A percentile compares a stretch with the other conserved stretches of the same genome.
Evolutionary conservation across 2,113 vertebrate species (phyloP).

Genomic region (Marmota flaviventris): DNA sequence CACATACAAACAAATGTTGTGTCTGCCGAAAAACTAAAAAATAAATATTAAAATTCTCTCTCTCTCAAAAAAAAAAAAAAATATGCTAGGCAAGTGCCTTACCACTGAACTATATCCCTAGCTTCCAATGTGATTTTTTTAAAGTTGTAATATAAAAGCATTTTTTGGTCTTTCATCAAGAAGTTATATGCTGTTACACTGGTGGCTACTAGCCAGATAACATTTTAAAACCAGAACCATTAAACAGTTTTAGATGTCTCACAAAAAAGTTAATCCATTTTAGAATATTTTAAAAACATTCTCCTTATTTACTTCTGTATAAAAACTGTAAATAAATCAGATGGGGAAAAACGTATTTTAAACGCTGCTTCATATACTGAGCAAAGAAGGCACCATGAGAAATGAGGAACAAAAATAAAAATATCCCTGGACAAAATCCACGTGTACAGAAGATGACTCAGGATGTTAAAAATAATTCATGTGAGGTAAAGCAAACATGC

Average conservation of each 20-base stretch:
- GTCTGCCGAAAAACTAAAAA: too few species aligned
- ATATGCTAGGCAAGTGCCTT: background rate
- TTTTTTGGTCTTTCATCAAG: background rate
- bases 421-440: slow-evolving; percentile 72
- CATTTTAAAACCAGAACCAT: background rate
- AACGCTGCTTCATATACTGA: slow-evolving; percentile 44
- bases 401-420: slow-evolving; percentile 75
- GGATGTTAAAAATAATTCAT: slow-evolving; percentile 76
- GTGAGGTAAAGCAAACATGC: slow-evolving; percentile 48
- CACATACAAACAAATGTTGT: too few species aligned
- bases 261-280: slow-evolving; percentile 48
- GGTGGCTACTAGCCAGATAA: background rate
- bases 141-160: background rate
- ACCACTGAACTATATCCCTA: background rate
- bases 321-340: slow-evolving; percentile 48
- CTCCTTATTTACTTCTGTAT: slow-evolving; percentile 43
- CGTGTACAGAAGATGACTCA: slow-evolving; percentile 54
- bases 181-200: background rate
- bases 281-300: slow-evolving; percentile 58
- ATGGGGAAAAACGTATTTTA: slow-evolving; percentile 50
- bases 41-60: too few species aligned
- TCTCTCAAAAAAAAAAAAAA: too few species aligned
- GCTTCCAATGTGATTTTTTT: background rate
- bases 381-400: slow-evolving; percentile 68
- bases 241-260: slow-evolving; percentile 44